Percentiles rank a stretch among this genome's conserved stretches.
Evolutionary conservation across 2,113 vertebrate genomes (phyloP).

Genomic region (Galbula dea): DNA sequence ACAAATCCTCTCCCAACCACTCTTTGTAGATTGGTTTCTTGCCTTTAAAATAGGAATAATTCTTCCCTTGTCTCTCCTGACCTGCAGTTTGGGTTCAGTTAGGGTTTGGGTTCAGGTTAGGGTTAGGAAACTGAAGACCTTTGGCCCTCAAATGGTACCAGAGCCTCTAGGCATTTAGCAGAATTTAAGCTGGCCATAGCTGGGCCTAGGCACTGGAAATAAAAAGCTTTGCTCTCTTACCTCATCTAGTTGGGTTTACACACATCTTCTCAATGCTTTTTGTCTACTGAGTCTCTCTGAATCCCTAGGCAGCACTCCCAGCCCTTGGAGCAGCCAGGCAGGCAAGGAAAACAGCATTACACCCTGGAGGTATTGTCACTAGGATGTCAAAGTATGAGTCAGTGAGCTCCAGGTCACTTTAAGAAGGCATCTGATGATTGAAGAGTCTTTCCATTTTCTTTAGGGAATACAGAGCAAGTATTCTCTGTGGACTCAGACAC

Average conservation of each 20-base stretch:
- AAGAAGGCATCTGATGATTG: background rate
- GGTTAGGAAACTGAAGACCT: background rate
- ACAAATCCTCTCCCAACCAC: background rate
- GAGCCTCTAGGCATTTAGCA: background rate
- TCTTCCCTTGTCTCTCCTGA: background rate
- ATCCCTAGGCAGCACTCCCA: background rate
- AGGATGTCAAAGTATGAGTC: background rate
- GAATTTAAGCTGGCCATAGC: background rate
- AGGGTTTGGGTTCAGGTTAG: background rate
- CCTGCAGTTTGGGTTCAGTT: background rate
- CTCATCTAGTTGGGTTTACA: background rate
- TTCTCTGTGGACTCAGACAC: constrained; percentile 77
- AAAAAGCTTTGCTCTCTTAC: background rate
- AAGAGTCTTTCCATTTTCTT: background rate
- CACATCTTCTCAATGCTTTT: background rate
- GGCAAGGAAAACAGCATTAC: background rate
- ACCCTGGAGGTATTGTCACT: background rate
- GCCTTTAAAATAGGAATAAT: background rate
- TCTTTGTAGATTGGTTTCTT: background rate
- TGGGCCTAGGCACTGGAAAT: background rate
- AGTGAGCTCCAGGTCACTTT: background rate
- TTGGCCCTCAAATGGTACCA: background rate
- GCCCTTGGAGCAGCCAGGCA: background rate
- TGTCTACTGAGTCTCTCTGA: background rate
- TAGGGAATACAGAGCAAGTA: constrained; percentile 76